These are phyloP conservation scores for Agrotis puta DNA, from an alignment of 2,888 invertebrate species.

Conservation along the genomic window DNA sequence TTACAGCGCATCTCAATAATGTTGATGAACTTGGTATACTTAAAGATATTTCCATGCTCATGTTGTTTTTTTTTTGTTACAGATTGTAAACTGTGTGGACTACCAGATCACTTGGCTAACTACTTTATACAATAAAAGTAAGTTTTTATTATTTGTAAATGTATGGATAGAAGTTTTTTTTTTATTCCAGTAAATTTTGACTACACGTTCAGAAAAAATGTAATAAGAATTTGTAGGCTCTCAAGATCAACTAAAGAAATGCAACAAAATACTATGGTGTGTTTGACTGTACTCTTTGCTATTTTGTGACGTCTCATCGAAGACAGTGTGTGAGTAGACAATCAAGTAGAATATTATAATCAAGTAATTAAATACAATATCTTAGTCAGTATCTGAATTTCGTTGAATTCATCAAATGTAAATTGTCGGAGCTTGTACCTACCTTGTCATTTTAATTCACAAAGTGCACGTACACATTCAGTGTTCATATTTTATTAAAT, in stretches of 20 bases:
- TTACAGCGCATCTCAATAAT: background rate
- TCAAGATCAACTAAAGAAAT: background rate
- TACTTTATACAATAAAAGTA: slow-evolving; percentile 70
- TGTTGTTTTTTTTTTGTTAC: slow-evolving; percentile 64
- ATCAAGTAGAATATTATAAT: background rate
- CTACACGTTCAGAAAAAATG: no score
- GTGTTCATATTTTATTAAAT: slow-evolving; percentile 52
- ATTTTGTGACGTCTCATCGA: background rate
- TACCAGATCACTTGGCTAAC: slow-evolving; percentile 57
- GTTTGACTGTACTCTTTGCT: background rate
- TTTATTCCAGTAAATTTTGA: no score
- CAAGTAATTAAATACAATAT: slow-evolving; percentile 3
- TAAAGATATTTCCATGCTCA: no score
- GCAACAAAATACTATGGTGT: background rate
- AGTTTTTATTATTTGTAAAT: slow-evolving; percentile 52
- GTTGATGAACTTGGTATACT: slow-evolving; percentile 12
- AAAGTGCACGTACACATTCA: slow-evolving; percentile 22
- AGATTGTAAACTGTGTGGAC: slow-evolving; percentile 67
- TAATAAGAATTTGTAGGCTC: no score
- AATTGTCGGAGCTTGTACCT: background rate
- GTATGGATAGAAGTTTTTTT: background rate
- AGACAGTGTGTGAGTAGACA: background rate
- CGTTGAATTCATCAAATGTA: background rate
- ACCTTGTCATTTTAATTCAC: slow-evolving; percentile 32
- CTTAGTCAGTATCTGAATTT: background rate